Evolutionary conservation across 2,797 vertebrate species (phyloP).

Genomic region (Amniataba percoides): DNA sequence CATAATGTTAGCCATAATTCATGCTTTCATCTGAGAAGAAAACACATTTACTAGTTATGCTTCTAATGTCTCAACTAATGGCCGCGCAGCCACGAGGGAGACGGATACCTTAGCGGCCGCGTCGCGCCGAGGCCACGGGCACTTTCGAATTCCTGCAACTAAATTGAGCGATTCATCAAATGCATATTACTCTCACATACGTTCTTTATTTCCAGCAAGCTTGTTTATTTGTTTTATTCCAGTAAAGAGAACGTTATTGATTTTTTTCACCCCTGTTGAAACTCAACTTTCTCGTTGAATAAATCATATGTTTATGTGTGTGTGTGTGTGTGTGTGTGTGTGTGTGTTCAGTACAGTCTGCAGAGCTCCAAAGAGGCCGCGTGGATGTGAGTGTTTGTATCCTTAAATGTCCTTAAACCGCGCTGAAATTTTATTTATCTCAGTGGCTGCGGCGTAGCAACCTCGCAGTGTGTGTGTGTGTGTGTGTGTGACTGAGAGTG

Average conservation of each 20-base stretch:
- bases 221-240: slow-evolving; percentile 11
- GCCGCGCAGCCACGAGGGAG: neutral
- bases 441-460: slow-evolving; percentile 4
- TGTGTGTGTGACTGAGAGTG: slow-evolving; percentile 11
- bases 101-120: neutral
- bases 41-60: slow-evolving; percentile 30
- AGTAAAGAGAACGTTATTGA: neutral
- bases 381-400: neutral
- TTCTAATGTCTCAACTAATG: slow-evolving; percentile 32
- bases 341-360: slow-evolving; percentile 14
- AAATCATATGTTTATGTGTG: slow-evolving; percentile 2
- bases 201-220: neutral
- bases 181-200: neutral
- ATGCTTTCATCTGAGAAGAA: slow-evolving; percentile 15
- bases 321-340: neutral
- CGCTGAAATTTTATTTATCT: slow-evolving; percentile 10
- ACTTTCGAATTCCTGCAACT: neutral
- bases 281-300: slow-evolving; percentile 10
- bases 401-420: slow-evolving; percentile 42
- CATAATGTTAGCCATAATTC: slow-evolving; percentile 35
- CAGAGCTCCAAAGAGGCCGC: neutral
- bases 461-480: neutral
- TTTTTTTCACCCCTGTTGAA: neutral
- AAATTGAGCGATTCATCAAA: slow-evolving; percentile 15
- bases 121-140: neutral